A percentile compares a stretch with the other conserved stretches of the same genome.
Evolutionary conservation across 2,113 vertebrate genomes (phyloP).

Genomic region (Hyperopisus bebe): DNA sequence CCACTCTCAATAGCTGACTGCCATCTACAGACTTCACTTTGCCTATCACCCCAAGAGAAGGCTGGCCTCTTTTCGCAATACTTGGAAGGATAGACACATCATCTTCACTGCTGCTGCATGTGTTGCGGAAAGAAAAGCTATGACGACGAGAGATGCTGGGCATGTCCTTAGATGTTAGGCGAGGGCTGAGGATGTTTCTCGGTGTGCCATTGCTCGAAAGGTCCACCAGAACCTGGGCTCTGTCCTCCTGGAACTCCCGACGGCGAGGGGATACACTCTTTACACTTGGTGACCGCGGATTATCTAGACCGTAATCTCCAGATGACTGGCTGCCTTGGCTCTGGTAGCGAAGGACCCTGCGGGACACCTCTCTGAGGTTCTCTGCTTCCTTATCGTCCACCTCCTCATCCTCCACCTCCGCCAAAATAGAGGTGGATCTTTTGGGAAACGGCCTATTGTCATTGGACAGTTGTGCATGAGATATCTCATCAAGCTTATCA

Average conservation of each 20-base stretch:
- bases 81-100: constrained; percentile 20
- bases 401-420: constrained; percentile 35
- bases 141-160: constrained; percentile 47
- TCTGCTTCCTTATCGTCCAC: constrained; percentile 49
- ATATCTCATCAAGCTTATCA: constrained; percentile 18
- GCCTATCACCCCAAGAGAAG: constrained; percentile 26
- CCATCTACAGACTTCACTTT: constrained; percentile 29
- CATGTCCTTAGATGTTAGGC: constrained; percentile 15
- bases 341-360: constrained; percentile 54
- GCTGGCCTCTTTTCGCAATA: background rate
- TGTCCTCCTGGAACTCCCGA: constrained; percentile 45
- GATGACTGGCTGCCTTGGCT: constrained; percentile 53
- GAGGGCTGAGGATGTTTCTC: constrained; percentile 30
- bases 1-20: constrained; percentile 17
- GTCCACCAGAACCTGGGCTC: constrained; percentile 28
- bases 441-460: constrained; percentile 13
- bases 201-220: constrained; percentile 41
- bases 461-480: background rate
- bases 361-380: constrained; percentile 58
- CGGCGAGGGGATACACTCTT: constrained; percentile 23
- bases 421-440: constrained; percentile 19
- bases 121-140: constrained; percentile 42
- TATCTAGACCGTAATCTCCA: constrained; percentile 41
- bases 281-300: constrained; percentile 35
- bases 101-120: constrained; percentile 34